Base-by-base conservation (phyloP, 1,140 invertebrate species). In the Drosophila santomea region DNA sequence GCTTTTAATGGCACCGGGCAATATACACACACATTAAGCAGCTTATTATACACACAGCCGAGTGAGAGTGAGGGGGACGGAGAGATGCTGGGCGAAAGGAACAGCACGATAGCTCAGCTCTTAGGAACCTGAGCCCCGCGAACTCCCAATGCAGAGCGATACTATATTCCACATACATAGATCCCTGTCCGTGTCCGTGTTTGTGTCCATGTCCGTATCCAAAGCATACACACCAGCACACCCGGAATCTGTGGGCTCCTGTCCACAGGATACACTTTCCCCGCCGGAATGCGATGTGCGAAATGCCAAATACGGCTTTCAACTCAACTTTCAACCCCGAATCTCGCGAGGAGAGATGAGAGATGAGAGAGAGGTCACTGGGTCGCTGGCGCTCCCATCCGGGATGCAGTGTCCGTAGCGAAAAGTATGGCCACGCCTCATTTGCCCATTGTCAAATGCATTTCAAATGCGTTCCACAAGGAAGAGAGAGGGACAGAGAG, bases 401-500 rank as follows among this genome's bases (percentile, higher is more conserved):
- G 68, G 68, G 66, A 72, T 72, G 68, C 68, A 72, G 17, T 67
- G 17, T 67, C 64, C 61, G 45, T 35, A 38, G 28, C 25, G 28
- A 25, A 51, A 67, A 66, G 66, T 60, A 43, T 69, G 60, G 75
- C 80, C 80, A 83, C 80, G 80, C 80, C 80, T 80, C 80, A 79
- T 83, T 78, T 83, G 75, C 62, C 74, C 66, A 76, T 72, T 81
- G 73, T 32, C 79, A 71, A 61, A 75, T 84, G 80, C 80, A 83
- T 79, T 79, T 83, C 69, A 84, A 84, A 84, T 84, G 77, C 80
- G 80, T 80, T 84, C 80, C 80, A 84, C 57, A 69, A 48, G 36
- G 36, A 11, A 52, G 17, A 51, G 15, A 48, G 28, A 23, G 17
- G 14, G 11, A 14, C 38, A 23, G 17, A 15, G 45, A 12, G 17